phyloP scores from a whole-genome alignment of 2,888 invertebrate species.

The Anthrax anthrax region DNA sequence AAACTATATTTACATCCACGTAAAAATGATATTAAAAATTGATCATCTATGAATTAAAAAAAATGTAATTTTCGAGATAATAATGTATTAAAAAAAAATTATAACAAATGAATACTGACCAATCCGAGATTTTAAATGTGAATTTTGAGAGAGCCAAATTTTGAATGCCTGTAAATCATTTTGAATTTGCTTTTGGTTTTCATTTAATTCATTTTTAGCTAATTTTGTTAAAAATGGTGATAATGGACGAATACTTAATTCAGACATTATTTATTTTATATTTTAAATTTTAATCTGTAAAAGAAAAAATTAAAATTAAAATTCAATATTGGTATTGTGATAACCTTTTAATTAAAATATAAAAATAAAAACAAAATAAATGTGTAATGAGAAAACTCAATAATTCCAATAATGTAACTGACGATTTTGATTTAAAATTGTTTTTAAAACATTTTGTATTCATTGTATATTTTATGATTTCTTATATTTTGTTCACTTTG shows the following conservation, averaged over 20 bases:
- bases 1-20: constrained; percentile 51
- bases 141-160: constrained; percentile 43
- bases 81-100: not conserved
- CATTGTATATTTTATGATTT: too few relatives aligned
- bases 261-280: not conserved
- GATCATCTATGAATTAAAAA: constrained; percentile 37
- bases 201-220: constrained; percentile 39
- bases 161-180: constrained; percentile 39
- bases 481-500: too few relatives aligned
- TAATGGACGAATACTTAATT: constrained; percentile 16
- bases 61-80: constrained; percentile 1
- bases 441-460: too few relatives aligned
- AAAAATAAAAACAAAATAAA: too few relatives aligned
- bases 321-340: too few relatives aligned
- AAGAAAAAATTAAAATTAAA: too few relatives aligned
- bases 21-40: constrained; percentile 45
- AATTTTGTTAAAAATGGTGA: constrained; percentile 36
- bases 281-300: too few relatives aligned
- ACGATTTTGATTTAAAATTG: too few relatives aligned
- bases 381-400: too few relatives aligned
- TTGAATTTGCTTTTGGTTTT: constrained; percentile 36
- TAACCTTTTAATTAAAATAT: too few relatives aligned
- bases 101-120: constrained; percentile 27
- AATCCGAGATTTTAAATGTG: constrained; percentile 40
- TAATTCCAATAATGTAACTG: too few relatives aligned